Base-by-base conservation (phyloP, 2,888 invertebrate genomes). In the Chalcis sispes region DNA sequence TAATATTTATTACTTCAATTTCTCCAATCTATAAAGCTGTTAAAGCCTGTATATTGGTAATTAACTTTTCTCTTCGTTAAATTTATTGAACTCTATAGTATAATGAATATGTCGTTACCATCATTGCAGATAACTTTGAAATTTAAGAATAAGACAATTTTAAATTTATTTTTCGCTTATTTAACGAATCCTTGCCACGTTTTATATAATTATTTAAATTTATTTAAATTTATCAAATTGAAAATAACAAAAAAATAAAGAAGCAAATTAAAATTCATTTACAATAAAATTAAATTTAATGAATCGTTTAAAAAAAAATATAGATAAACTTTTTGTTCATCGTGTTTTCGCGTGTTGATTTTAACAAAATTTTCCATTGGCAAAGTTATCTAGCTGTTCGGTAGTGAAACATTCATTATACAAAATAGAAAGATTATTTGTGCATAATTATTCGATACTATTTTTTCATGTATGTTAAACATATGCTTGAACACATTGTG, bases 401-500 rank as follows among this genome's bases (percentile, higher is more conserved):
- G 36, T 25, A 59, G 1, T 8, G 59, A 59, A 64, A 32, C 64
- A 64, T 72, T 62, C 72, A 46, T 46, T 1, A 64, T 46, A 48
- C 36, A 54, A 61, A 52, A 52, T 27, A 25, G 56, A n/a, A 54
- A 23, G 42, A 29, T 62, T 15, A 23, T 73, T 66, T 73, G 73
- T 73, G 73, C 66, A 73, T 66, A 25, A 27, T n/a, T 13, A 20
- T 65, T 62, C 23, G 29, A 61, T 42, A 72, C 50, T 65, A 65
- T 58, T 42, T 54, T 13, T 50, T 42, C 59, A 42, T 20, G 40
- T 58, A 56, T n/a, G n/a, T 65, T 65, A 66, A 66, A 65, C 59
- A 65, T 77, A 52, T 50, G 10, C 29, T 59, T 84, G 83, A 84
- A 84, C 85, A 83, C 83, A 83, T 84, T 69, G 78, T 82, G 81